Evolutionary conservation across 1,140 invertebrate genomes (phyloP).

Genomic region (Schlechtendalia chinensis): DNA sequence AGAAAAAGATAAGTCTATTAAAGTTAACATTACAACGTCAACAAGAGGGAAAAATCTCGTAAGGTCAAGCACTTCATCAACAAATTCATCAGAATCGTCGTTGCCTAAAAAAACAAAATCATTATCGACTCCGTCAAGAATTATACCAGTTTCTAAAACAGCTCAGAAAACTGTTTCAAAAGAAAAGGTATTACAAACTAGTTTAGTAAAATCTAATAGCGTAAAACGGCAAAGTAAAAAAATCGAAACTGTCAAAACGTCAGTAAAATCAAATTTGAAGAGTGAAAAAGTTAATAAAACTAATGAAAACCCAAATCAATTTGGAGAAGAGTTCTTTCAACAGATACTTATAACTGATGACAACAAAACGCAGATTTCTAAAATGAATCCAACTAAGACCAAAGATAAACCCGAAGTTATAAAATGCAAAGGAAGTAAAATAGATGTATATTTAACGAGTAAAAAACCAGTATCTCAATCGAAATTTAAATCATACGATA

Average conservation of each 20-base stretch:
- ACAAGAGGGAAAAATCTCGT: slow-evolving; percentile 58
- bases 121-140: slow-evolving; percentile 26
- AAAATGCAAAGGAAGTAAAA: slow-evolving; percentile 18
- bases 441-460: slow-evolving; percentile 63
- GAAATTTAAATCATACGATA: slow-evolving; percentile 67
- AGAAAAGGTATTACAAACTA: slow-evolving; percentile 20
- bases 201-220: slow-evolving; percentile 21
- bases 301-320: slow-evolving; percentile 63
- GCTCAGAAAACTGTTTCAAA: slow-evolving; percentile 50
- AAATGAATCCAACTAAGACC: not conserved
- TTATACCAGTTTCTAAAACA: slow-evolving; percentile 50
- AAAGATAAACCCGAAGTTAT: slow-evolving; percentile 8
- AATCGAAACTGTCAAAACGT: not conserved
- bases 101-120: slow-evolving; percentile 26
- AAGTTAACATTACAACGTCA: slow-evolving; percentile 58
- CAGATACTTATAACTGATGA: slow-evolving; percentile 19
- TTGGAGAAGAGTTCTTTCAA: slow-evolving; percentile 50
- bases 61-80: slow-evolving; percentile 53
- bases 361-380: not conserved
- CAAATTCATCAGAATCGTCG: slow-evolving; percentile 32
- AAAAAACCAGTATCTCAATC: slow-evolving; percentile 71
- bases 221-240: slow-evolving; percentile 35
- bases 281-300: not conserved
- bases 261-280: not conserved
- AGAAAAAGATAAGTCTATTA: slow-evolving; percentile 58